Base-by-base conservation (phyloP, 2,797 vertebrate genomes). In the Argentina silus region DNA sequence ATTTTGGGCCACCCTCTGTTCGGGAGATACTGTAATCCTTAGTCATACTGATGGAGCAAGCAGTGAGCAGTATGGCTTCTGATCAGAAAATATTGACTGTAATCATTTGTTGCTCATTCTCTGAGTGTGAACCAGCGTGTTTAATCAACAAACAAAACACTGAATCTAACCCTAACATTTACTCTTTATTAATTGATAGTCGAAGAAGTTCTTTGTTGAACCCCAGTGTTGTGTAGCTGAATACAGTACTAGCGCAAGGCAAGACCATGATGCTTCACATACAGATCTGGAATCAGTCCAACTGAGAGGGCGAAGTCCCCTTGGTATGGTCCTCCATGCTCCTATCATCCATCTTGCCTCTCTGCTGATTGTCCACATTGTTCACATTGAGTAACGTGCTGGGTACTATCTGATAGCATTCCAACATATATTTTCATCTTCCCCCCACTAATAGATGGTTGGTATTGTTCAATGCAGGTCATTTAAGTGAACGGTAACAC, bases 401-500 rank as follows among this genome's bases (percentile, higher is more conserved):
- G 5, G 15, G 36, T 36, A 3, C 60, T 15, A 43, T 62, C 7
- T 15, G 60, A 62, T 17, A 15, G 36, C 12, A 62, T 62, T 62
- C 4, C 14, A n/a, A n/a, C 10, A 62, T n/a, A 62, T n/a, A 8
- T 62, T 23, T 42, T 7, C 15, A 42, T 62, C 7, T 2, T 7
- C 51, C 15, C 0, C 6, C 15, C 27, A 45, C 57, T 68, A 81
- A 85, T 83, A 44, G 70, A 72, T 57, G 85, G 66, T 64, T 79
- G 68, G 64, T 51, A 55, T 68, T 7, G 2, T 78, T 75, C 69
- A 78, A 78, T 72, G 53, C 51, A 62, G 48, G 21, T 11, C 71
- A 69, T 83, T 75, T 65, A n/a, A 75, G 82, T 83, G 87, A 86
- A 59, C 78, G 73, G 82, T 73, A 59, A 75, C 60, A 76, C 81